phyloP scores from a whole-genome alignment of 2,888 invertebrate genomes.

The Balanococcus diminutus region DNA sequence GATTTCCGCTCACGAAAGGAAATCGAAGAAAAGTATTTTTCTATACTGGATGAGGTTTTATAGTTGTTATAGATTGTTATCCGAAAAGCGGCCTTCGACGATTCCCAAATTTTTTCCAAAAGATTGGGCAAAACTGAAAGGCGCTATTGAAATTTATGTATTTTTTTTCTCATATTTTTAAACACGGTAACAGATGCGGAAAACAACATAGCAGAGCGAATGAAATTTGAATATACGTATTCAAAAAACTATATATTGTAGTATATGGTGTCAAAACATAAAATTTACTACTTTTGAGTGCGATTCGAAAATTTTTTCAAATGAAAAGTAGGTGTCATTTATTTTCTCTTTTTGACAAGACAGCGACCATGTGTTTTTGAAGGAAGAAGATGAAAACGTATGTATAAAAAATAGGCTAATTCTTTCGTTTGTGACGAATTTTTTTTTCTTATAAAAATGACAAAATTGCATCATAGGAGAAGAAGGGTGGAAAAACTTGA shows the following conservation, averaged over 20 bases:
- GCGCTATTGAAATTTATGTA: conserved; percentile 49
- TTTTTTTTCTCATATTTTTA: conserved; percentile 36
- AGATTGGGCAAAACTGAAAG: conserved; percentile 52
- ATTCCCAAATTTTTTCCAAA: conserved; percentile 52
- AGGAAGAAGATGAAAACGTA: background rate
- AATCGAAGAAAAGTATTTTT: conserved; percentile 26
- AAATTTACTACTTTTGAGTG: background rate
- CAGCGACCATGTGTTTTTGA: background rate
- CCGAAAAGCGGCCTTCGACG: conserved; percentile 46
- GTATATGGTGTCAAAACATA: background rate
- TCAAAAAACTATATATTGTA: background rate
- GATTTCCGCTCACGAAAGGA: background rate
- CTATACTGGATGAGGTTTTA: background rate
- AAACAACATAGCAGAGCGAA: background rate
- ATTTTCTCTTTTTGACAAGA: background rate
- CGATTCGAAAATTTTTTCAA: background rate
- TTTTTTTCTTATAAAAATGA: background rate
- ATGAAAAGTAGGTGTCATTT: background rate
- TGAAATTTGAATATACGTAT: conserved; percentile 34
- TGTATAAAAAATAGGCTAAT: background rate
- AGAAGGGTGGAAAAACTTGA: background rate
- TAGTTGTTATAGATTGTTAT: conserved; percentile 50
- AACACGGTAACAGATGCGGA: conserved; percentile 43
- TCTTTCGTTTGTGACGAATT: background rate
- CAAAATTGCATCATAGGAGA: background rate